Base-by-base conservation (phyloP, 2,113 vertebrate genomes). In the Myotis brandtii region DNA sequence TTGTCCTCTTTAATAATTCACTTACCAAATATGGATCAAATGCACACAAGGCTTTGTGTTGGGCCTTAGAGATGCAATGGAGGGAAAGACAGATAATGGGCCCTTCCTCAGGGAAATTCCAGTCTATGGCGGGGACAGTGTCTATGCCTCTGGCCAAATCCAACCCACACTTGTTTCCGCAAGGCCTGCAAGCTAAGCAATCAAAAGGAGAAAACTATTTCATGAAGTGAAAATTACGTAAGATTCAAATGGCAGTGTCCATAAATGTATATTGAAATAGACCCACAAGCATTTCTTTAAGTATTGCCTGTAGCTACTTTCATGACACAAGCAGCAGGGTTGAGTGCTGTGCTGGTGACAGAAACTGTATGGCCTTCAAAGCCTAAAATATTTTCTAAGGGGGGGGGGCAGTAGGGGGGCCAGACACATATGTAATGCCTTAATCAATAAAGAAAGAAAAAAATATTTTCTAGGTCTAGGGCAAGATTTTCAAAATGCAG, bases 1-100 rank as follows among this genome's bases (percentile, higher is more conserved):
- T 37, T 79, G 17, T 30, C 48, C 21, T 79, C 30, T 50, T 94
- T 85, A 80, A 67, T 85, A 85, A 82, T 83, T 86, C 37, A 92
- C 16, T 85, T 66, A 20, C 37, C 62, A 30, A 87, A 30, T 56
- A 67, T 9, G 69, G 34, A 73, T 30, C 32, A 40, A 73, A 79
- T 62, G 85, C 48, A 46, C 56, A 64, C 6, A 12, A 14, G 27
- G 34, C 43, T 81, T 81, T 50, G 54, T 70, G 70, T 34, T 37
- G 37, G 16, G n/a, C 32, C 23, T 30, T 50, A 64, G 37, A 43
- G 13, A 37, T 13, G 2, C 46, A 32, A 1, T 25, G 34, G 16
- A 13, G 17, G 0, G 0, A 50, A 73, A 79, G 37, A 56, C 25
- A 66, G 32, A 75, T 27, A 37, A 13, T 12, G 23, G 43, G 76